Conservation (phyloP, 2,113 vertebrate species). For the Raja brachyura region DNA sequence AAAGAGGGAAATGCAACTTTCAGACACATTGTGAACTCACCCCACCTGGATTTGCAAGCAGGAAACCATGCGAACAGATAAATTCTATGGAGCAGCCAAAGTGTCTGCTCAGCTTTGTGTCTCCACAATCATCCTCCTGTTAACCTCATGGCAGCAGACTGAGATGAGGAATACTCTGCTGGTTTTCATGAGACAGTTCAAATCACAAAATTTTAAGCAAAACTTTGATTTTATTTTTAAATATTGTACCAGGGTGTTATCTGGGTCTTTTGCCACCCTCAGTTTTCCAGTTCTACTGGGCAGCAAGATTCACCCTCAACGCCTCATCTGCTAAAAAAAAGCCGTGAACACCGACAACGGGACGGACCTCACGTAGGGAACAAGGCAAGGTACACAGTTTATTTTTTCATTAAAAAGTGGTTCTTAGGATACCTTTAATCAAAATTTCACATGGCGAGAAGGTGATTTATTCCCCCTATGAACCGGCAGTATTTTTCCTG, state of each 20-base stretch:
- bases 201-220: neutral
- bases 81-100: neutral
- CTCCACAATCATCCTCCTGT: neutral
- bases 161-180: neutral
- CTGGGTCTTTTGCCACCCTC: neutral
- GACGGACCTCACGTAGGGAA: too few relatives aligned
- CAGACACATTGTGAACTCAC: neutral
- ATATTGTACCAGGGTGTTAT: neutral
- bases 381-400: too few relatives aligned
- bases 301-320: neutral
- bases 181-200: neutral
- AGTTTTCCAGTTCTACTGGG: neutral
- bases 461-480: too few relatives aligned
- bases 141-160: neutral
- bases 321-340: neutral
- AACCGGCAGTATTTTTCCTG: too few relatives aligned
- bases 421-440: too few relatives aligned
- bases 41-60: constrained; percentile 17
- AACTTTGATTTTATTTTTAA: too few relatives aligned
- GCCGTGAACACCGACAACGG: too few relatives aligned
- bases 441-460: too few relatives aligned
- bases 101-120: neutral
- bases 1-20: neutral
- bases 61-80: neutral
- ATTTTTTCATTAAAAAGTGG: too few relatives aligned